A percentile compares a stretch with the other conserved stretches of the same genome.
These are phyloP conservation scores for Numida meleagris DNA, from an alignment of 2,113 vertebrate genomes.

Conservation along the genomic window DNA sequence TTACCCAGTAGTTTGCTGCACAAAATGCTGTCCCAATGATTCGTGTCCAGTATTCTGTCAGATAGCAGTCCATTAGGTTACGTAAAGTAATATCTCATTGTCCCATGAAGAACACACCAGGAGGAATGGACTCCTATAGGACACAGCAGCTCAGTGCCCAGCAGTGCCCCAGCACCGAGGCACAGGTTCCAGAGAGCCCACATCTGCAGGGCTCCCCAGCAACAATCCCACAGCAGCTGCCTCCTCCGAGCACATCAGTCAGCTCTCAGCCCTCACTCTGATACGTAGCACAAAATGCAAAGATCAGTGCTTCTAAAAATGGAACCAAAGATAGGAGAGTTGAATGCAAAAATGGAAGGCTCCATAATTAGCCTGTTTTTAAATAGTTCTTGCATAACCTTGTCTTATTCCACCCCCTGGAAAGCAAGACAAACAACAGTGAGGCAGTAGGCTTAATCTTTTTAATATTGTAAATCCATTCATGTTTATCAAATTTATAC, in stretches of 20 bases:
- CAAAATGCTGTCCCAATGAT: neutral
- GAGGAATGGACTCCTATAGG: fast-evolving
- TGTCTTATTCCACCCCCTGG: neutral
- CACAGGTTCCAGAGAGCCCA: neutral
- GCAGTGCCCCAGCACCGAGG: fast-evolving
- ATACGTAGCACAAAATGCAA: neutral
- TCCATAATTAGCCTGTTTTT: neutral
- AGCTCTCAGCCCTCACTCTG: no score
- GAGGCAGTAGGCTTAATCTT: neutral
- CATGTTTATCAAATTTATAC: neutral
- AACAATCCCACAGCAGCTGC: neutral
- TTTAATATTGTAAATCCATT: neutral
- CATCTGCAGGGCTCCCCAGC: neutral
- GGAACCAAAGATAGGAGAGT: neutral
- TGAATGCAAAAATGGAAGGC: neutral
- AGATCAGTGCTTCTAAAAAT: neutral
- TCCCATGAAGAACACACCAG: neutral
- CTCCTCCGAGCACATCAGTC: no score
- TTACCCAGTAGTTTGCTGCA: neutral
- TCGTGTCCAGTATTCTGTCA: neutral
- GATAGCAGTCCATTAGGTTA: neutral
- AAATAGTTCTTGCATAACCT: neutral
- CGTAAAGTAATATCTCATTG: neutral
- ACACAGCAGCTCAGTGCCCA: neutral
- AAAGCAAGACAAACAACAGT: neutral